Conservation (phyloP, 2,888 invertebrate genomes). For the Lithodes maja region DNA sequence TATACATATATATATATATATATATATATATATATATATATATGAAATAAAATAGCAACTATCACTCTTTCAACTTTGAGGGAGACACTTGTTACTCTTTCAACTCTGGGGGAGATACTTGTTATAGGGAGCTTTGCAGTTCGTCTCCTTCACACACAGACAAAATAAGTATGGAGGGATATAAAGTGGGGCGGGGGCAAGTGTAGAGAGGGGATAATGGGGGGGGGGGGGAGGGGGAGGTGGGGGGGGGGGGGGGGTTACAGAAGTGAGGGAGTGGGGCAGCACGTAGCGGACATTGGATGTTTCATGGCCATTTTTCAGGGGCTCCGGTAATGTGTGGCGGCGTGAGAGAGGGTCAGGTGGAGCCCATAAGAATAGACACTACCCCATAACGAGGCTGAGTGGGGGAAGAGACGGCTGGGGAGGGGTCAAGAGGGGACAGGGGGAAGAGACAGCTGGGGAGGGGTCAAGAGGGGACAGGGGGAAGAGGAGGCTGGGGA, state of each 20-base stretch:
- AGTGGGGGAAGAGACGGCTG: background rate
- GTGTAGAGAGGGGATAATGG: background rate
- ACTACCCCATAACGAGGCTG: constrained; percentile 44
- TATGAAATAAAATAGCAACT: too few relatives aligned
- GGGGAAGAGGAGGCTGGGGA: background rate
- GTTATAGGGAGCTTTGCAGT: too few relatives aligned
- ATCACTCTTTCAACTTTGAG: too few relatives aligned
- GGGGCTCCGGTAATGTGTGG: constrained; percentile 40
- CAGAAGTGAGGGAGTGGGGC: constrained; percentile 26
- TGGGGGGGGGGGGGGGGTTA: background rate
- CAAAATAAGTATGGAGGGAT: background rate
- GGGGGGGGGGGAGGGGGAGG: background rate
- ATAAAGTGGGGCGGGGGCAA: background rate
- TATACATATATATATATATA: too few relatives aligned
- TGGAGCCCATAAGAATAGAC: constrained; percentile 49
- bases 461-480: background rate
- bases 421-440: background rate
- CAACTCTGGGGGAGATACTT: too few relatives aligned
- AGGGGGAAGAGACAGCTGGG: background rate
- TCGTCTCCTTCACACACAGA: too few relatives aligned
- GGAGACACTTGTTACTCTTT: too few relatives aligned
- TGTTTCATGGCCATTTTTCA: constrained; percentile 47
- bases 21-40: too few relatives aligned
- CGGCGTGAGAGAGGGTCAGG: constrained; percentile 47
- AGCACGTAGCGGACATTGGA: constrained; percentile 33